Evolutionary conservation across 2,888 invertebrate genomes (phyloP).

Genomic region (Busseola fusca): DNA sequence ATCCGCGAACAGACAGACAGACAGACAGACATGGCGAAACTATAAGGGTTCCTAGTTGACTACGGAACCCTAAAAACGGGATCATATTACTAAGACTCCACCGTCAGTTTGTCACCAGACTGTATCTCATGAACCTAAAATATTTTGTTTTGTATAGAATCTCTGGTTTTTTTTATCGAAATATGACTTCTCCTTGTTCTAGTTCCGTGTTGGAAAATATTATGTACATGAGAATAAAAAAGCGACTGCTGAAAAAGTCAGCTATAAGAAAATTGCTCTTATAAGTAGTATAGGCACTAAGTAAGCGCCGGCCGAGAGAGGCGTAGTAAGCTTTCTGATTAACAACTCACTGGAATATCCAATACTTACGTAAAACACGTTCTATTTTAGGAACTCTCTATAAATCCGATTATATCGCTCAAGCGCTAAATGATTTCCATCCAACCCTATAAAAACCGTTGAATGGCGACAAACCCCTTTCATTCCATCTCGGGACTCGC

Average conservation of each 20-base stretch:
- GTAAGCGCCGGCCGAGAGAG: not conserved
- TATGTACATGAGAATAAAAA: not conserved
- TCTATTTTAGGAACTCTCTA: conserved; percentile 38
- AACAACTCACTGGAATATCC: conserved; percentile 9
- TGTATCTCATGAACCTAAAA: too few species aligned
- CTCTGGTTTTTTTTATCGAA: not conserved
- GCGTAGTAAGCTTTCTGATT: not conserved
- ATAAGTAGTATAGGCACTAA: not conserved
- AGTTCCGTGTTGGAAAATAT: not conserved
- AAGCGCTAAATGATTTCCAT: conserved; percentile 61
- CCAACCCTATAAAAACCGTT: conserved; percentile 69
- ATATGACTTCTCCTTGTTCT: not conserved
- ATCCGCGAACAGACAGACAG: too few species aligned
- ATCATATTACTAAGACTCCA: too few species aligned
- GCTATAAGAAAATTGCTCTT: not conserved
- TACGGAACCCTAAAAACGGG: too few species aligned
- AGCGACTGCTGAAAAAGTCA: not conserved
- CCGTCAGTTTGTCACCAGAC: too few species aligned
- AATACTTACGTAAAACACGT: not conserved
- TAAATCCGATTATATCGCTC: conserved; percentile 50
- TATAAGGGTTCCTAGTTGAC: too few species aligned
- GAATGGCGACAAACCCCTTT: conserved; percentile 52
- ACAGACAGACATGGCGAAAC: too few species aligned
- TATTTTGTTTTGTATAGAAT: too few species aligned
- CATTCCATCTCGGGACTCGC: conserved; percentile 60